A percentile compares a stretch with the other conserved stretches of the same genome.
Conservation (phyloP, 1,140 invertebrate species). For the Euschistus heros region DNA sequence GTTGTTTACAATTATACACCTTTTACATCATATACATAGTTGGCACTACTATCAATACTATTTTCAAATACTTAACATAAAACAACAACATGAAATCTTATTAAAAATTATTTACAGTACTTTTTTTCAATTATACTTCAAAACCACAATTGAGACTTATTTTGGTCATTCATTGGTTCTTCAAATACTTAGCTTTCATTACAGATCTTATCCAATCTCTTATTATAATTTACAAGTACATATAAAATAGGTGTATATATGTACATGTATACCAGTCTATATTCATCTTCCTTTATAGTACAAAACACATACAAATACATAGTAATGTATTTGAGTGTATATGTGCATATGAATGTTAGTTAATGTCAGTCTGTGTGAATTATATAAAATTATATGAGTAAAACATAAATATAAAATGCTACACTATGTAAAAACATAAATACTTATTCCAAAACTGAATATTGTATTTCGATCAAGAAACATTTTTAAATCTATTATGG, state of each 20-base stretch:
- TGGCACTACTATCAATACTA: conserved; percentile 1
- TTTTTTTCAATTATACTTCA: background rate
- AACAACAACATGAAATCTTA: background rate
- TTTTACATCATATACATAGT: background rate
- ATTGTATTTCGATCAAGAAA: no score
- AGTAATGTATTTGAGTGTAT: no score
- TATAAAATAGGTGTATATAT: background rate
- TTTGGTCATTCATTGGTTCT: background rate
- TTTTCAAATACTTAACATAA: background rate
- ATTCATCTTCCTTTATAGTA: no score
- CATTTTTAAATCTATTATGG: no score
- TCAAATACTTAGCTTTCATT: background rate
- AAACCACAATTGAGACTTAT: background rate
- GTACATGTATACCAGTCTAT: background rate
- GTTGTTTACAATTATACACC: background rate
- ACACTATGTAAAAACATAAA: no score
- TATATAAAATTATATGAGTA: no score
- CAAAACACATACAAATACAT: no score
- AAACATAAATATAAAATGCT: no score
- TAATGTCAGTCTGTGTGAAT: no score
- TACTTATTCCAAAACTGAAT: no score
- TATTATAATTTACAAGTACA: background rate
- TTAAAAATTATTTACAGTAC: conserved; percentile 2
- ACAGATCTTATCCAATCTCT: background rate
- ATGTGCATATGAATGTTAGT: no score